Base-by-base conservation (phyloP, 1,140 invertebrate genomes). In the Tetramorium alpestre region DNA sequence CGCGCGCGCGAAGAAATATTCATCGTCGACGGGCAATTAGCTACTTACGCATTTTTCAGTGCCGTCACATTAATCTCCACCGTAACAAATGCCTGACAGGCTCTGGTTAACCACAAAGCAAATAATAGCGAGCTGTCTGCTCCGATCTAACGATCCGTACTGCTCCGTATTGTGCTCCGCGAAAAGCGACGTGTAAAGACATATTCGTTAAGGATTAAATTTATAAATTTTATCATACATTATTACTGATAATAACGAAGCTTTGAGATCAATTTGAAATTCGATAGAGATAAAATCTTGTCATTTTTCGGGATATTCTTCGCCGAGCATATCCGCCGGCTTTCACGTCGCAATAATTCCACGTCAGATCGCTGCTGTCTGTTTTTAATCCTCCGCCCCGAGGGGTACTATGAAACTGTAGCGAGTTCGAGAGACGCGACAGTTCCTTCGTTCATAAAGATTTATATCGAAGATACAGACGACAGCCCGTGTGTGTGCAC, bases 21-120 rank as follows among this genome's bases (percentile, higher is more conserved):
- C 54, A 84, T 33, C 69, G 80, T 62, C 67, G 80, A 84, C 80
- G 69, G 54, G 80, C 67, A 82, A 84, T 84, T 84, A 84, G 80
- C 80, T 84, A 84, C 80, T 84, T 84, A 84, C 33, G 69, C 80
- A 84, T 75, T 73, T 84, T 73, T 73, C 80, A 84, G 25, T 16
- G 38, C 54, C 25, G 80, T 84, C 69, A 47, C 80, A 84, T 84
- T 73, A 84, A 84, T 84, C 80, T 75, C 69, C 69, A 28, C n/a
- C n/a, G 54, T 84, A 84, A 84, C 54, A 84, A 84, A 84, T 70
- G 69, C 25, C 28, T 41, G 41, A 60, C 80, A 25, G 69, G 47
- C 18, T 25, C 64, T 13, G 51, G 16, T 28, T 49, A 44, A 41
- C 7, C 38, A 41, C 47, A 41, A 70, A 56, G 54, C 80, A 75